These are phyloP conservation scores for Chaitophorus viminalis DNA, from an alignment of 2,888 invertebrate genomes.

Conservation along the genomic window DNA sequence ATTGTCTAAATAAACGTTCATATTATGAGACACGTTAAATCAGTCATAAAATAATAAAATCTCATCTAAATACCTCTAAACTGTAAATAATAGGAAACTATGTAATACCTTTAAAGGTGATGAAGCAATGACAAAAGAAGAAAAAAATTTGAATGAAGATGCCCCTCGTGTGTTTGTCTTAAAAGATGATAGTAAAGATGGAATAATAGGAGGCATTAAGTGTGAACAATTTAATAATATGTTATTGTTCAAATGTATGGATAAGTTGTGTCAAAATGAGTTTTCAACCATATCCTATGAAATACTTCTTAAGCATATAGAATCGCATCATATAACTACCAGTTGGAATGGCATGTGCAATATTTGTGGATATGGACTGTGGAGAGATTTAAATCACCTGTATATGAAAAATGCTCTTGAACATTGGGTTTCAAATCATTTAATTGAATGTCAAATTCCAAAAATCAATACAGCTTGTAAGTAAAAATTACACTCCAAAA, in stretches of 20 bases:
- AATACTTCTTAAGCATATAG: neutral
- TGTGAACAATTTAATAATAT: constrained; percentile 1
- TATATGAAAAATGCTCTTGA: constrained; percentile 10
- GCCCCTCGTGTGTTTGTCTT: neutral
- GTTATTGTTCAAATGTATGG: constrained; percentile 10
- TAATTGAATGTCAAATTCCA: neutral
- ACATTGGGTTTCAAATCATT: constrained; percentile 4
- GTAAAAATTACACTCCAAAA: neutral
- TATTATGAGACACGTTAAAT: neutral
- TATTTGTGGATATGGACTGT: constrained; percentile 21
- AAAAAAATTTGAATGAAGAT: neutral
- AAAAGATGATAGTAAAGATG: neutral
- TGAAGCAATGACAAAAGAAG: neutral
- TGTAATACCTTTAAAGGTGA: neutral
- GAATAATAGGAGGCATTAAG: neutral
- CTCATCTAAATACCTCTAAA: neutral
- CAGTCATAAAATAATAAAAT: neutral
- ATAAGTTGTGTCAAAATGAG: neutral
- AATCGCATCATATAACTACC: neutral
- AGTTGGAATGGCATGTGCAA: constrained; percentile 17
- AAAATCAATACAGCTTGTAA: neutral
- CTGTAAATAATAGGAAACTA: neutral
- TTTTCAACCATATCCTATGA: constrained; percentile 9
- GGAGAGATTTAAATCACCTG: neutral
- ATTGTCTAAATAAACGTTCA: neutral